phyloP scores from a whole-genome alignment of 2,113 vertebrate species.

The Lagopus leucura region DNA sequence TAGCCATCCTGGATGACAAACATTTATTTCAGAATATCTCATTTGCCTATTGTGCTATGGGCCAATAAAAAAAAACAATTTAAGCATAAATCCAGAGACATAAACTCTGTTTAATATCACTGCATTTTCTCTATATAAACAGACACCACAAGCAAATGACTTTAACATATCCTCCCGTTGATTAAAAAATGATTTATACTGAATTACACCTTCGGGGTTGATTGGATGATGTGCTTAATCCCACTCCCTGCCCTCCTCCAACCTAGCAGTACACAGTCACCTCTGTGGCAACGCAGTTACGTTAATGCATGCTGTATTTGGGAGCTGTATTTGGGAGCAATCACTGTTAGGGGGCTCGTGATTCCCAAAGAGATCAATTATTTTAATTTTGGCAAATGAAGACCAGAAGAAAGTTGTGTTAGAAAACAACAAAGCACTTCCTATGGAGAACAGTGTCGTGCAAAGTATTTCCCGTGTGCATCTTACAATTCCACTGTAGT shows the following conservation, averaged over 20 bases:
- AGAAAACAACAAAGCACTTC: neutral
- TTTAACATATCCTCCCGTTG: neutral
- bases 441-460: neutral
- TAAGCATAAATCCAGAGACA: neutral
- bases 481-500: neutral
- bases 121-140: neutral
- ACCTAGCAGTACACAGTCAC: neutral
- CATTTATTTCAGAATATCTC: neutral
- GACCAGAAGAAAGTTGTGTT: neutral
- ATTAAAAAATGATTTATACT: slow-evolving; percentile 21
- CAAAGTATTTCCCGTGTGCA: neutral
- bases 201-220: neutral
- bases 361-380: neutral
- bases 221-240: neutral
- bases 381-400: slow-evolving; percentile 2
- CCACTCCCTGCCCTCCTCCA: neutral
- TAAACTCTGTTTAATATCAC: neutral
- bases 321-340: neutral
- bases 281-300: neutral
- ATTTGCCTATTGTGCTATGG: neutral
- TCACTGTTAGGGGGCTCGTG: neutral
- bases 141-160: neutral
- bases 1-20: neutral
- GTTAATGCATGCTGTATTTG: neutral
- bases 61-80: neutral